These are phyloP conservation scores for Eilema sororculum DNA, from an alignment of 2,888 invertebrate genomes.

Conservation along the genomic window DNA sequence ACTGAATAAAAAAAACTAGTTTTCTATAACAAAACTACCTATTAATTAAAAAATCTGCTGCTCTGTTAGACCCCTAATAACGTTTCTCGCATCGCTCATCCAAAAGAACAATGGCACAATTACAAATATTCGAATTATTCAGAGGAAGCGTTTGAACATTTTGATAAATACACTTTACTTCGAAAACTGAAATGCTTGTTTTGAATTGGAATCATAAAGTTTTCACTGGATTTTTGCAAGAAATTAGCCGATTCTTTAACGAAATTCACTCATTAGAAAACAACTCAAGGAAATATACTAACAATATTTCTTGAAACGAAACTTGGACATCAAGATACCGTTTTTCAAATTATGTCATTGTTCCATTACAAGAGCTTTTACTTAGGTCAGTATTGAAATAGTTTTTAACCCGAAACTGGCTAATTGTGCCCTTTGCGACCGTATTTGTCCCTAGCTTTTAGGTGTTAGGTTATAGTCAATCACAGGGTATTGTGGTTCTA, in stretches of 20 bases:
- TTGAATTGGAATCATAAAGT: neutral
- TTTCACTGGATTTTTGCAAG: constrained; percentile 3
- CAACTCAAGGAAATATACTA: neutral
- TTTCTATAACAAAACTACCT: neutral
- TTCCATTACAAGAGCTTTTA: neutral
- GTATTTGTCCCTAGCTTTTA: constrained; percentile 84
- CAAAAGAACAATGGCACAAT: neutral
- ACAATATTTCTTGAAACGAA: neutral
- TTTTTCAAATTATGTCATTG: neutral
- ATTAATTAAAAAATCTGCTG: neutral
- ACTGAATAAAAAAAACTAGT: no score
- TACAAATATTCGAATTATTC: neutral
- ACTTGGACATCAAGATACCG: neutral
- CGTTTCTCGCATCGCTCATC: neutral
- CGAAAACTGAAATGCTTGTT: constrained; percentile 1
- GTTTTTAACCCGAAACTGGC: constrained; percentile 47
- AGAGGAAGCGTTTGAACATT: neutral
- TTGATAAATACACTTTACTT: neutral
- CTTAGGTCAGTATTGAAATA: neutral
- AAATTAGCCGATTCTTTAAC: constrained; percentile 4
- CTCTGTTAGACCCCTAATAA: neutral
- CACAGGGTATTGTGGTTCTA: constrained; percentile 87
- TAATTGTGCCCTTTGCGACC: constrained; percentile 81
- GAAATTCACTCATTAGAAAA: constrained; percentile 2
- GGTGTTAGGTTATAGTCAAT: constrained; percentile 82